Evolutionary conservation across 2,888 invertebrate genomes (phyloP).

Genomic region (Macaria notata): DNA sequence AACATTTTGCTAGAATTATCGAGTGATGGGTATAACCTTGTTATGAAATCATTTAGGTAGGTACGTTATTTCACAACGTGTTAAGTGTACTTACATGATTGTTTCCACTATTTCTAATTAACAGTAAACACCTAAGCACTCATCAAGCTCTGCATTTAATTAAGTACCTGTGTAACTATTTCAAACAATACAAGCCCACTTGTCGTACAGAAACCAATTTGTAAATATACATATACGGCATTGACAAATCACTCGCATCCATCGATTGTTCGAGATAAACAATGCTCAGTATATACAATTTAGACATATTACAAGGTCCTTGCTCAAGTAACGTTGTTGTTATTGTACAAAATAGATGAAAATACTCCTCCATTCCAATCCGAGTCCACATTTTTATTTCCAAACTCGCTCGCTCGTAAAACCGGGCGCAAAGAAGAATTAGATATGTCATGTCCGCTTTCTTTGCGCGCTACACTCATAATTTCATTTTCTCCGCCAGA

Average conservation of each 20-base stretch:
- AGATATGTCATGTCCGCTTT: constrained; percentile 64
- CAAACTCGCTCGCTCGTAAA: constrained; percentile 41
- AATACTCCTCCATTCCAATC: constrained; percentile 28
- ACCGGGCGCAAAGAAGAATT: constrained; percentile 44
- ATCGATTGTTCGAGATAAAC: constrained; percentile 1
- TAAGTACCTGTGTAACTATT: no score
- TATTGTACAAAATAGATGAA: constrained; percentile 19
- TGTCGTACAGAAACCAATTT: no score
- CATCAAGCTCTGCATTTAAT: no score
- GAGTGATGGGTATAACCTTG: no score
- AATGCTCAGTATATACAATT: background rate
- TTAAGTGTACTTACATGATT: no score
- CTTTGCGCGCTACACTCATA: constrained; percentile 68
- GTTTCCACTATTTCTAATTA: no score
- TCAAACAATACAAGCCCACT: no score
- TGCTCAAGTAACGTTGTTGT: constrained; percentile 6
- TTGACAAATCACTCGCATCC: background rate
- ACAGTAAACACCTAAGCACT: no score
- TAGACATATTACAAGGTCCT: constrained; percentile 13
- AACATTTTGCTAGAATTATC: no score
- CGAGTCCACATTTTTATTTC: constrained; percentile 33
- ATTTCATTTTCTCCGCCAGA: constrained; percentile 72
- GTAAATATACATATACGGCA: background rate
- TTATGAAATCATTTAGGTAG: no score
- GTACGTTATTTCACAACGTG: no score